Base-by-base conservation (phyloP, 2,797 vertebrate species). In the Denticeps clupeoides region DNA sequence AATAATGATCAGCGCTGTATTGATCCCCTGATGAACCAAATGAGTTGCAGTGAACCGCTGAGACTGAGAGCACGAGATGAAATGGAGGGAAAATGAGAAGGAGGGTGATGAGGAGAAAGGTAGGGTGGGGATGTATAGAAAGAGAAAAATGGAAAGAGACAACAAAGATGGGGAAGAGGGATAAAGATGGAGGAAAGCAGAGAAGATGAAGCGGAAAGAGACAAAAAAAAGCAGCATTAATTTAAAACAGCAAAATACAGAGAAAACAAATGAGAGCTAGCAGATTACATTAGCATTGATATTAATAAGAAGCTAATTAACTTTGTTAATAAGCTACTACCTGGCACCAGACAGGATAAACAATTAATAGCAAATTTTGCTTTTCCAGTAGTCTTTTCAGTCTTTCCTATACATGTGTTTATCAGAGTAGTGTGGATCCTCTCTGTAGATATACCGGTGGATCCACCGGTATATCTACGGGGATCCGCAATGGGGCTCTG, bases 1-100 rank as follows among this genome's bases (percentile, higher is more conserved):
- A 81, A 78, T 80, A 71, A 73, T 79, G 82, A 81, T 82, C 72
- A 72, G 67, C 66, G 56, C n/a, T 2, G 70, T 53, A 78, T 81
- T 63, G 73, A 78, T 80, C 52, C 63, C 47, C 27, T 59, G 72
- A 75, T 78, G 32, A 35, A 35, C 32, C 32, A 35, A 32, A 35
- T 35, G 32, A 35, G 13, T 32, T 38, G 35, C 31, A 19, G 13
- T 38, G 33, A 18, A 21, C 24, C 24, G 6, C 10, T 4, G 35
- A 37, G 35, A 35, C 16, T 35, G 32, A 16, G 32, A 35, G 47
- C 16, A 38, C 28, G 47, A 49, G 12, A 25, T 12, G 10, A 32
- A 13, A 5, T 32, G 13, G 29, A 2, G 18, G 3, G 18, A n/a
- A n/a, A n/a, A n/a, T n/a, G 12, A 13, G 3, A 23, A 18, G n/a